Percentiles rank a stretch among this genome's conserved stretches.
Evolutionary conservation across 2,797 vertebrate genomes (phyloP).

Genomic region (Dermochelys coriacea): DNA sequence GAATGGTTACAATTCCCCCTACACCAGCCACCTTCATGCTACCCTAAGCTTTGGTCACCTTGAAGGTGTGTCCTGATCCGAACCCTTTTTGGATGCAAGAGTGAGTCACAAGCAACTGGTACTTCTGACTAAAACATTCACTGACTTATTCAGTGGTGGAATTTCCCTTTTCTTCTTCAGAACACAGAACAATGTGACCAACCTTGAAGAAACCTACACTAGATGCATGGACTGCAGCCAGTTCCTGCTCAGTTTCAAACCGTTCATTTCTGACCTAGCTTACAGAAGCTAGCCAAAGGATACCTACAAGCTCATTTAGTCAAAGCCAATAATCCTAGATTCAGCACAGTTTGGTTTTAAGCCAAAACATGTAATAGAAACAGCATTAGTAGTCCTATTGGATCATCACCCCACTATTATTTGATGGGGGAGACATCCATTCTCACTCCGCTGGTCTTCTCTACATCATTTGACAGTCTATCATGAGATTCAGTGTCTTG

Average conservation of each 20-base stretch:
- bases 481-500: not conserved
- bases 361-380: not conserved
- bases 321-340: not conserved
- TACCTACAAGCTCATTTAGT: not conserved
- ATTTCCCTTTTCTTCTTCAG: not conserved
- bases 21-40: not conserved
- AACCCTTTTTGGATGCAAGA: not conserved
- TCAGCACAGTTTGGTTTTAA: not conserved
- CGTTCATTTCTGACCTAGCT: not conserved
- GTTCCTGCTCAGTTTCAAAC: not conserved
- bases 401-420: not conserved
- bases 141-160: not conserved
- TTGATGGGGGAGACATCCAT: not conserved
- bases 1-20: not conserved
- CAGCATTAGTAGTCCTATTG: not conserved
- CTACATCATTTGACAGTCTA: not conserved
- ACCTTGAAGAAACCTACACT: not conserved
- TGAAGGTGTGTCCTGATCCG: not conserved
- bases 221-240: not conserved
- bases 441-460: not conserved
- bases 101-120: not conserved
- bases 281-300: not conserved
- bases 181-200: not conserved
- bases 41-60: not conserved
- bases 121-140: not conserved